These are phyloP conservation scores for Acipenser oxyrinchus DNA, from an alignment of 2,797 vertebrate genomes.

Conservation along the genomic window DNA sequence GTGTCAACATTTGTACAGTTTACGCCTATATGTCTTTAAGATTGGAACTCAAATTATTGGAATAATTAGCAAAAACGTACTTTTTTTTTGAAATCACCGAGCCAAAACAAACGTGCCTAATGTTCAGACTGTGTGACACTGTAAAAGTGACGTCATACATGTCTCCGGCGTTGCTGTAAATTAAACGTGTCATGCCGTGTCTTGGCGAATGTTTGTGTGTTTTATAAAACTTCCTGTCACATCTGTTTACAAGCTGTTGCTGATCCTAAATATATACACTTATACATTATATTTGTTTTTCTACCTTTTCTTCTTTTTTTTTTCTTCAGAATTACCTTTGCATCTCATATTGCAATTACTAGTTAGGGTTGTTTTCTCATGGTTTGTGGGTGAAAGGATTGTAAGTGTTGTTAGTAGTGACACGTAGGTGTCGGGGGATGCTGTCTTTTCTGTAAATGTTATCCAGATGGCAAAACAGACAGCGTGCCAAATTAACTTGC, in stretches of 20 bases:
- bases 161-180: neutral
- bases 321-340: too few species aligned
- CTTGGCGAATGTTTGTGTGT: slow-evolving; percentile 3
- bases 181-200: neutral
- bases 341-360: slow-evolving; percentile 29
- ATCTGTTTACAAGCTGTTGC: slow-evolving; percentile 33
- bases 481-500: slow-evolving; percentile 66
- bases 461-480: slow-evolving; percentile 62
- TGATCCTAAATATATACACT: slow-evolving; percentile 7
- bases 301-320: neutral
- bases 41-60: too few species aligned
- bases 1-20: too few species aligned
- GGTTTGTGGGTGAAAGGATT: slow-evolving; percentile 20
- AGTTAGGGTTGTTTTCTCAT: slow-evolving; percentile 18
- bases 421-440: slow-evolving; percentile 51
- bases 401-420: slow-evolving; percentile 28
- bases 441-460: slow-evolving; percentile 57
- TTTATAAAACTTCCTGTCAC: slow-evolving; percentile 16
- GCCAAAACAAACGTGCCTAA: too few species aligned
- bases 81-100: too few species aligned
- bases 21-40: too few species aligned
- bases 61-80: too few species aligned
- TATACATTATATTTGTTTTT: slow-evolving; percentile 4
- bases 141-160: neutral
- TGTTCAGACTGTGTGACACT: neutral